These are phyloP conservation scores for Larimichthys polyactis DNA, from an alignment of 2,113 vertebrate genomes.

Conservation along the genomic window DNA sequence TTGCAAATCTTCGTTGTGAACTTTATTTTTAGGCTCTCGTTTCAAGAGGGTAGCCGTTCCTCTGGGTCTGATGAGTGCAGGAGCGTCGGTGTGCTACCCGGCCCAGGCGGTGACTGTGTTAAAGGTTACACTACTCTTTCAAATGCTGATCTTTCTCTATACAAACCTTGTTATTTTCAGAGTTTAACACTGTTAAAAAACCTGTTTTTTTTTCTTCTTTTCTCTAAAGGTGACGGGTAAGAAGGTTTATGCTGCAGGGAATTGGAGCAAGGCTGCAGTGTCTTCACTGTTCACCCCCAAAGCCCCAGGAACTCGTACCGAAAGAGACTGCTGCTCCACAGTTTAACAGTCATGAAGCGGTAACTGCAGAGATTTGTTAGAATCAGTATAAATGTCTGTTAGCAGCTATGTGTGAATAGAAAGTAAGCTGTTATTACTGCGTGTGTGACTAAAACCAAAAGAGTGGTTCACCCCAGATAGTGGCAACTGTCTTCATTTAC, in stretches of 20 bases:
- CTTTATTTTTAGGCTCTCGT: slow-evolving; percentile 84
- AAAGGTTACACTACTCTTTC: slow-evolving; percentile 82
- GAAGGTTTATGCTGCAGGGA: slow-evolving; percentile 79
- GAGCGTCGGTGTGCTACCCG: slow-evolving; percentile 90
- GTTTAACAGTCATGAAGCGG: slow-evolving; percentile 46
- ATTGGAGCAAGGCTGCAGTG: slow-evolving; percentile 76
- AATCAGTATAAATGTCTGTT: neutral
- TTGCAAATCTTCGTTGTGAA: neutral
- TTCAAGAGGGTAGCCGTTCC: slow-evolving; percentile 88
- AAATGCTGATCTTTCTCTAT: neutral
- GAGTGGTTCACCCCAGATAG: neutral
- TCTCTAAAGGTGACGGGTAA: slow-evolving; percentile 75
- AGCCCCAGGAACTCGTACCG: slow-evolving; percentile 42
- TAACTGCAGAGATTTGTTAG: neutral
- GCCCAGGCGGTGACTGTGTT: slow-evolving; percentile 87
- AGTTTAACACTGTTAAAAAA: neutral
- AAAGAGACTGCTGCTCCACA: slow-evolving; percentile 46
- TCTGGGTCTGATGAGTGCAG: slow-evolving; percentile 85
- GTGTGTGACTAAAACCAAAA: slow-evolving; percentile 47
- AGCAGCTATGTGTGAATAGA: neutral
- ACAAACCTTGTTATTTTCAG: neutral
- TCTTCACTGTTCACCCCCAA: slow-evolving; percentile 82
- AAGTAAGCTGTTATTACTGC: neutral
- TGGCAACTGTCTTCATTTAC: neutral
- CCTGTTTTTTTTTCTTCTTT: neutral